Conservation (phyloP, 2,888 invertebrate species). For the Drosophila glabriapex region DNA sequence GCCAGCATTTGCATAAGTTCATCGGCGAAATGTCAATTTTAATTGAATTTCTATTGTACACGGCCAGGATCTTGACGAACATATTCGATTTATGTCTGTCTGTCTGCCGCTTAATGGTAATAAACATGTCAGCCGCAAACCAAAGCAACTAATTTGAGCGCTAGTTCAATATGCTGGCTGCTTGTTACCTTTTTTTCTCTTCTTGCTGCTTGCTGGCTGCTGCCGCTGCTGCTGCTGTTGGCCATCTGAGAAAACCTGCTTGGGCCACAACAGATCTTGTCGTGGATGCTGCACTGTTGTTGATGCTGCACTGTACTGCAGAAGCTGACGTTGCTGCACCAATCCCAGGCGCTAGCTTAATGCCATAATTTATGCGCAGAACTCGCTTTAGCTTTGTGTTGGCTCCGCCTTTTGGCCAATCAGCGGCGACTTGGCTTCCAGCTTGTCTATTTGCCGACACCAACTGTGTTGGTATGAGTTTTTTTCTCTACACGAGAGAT, state of each 20-base stretch:
- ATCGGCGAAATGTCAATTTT: constrained; percentile 75
- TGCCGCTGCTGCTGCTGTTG: constrained; percentile 15
- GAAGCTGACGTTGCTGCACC: constrained; percentile 69
- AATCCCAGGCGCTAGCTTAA: constrained; percentile 82
- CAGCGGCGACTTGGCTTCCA: constrained; percentile 50
- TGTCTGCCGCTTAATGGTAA: constrained; percentile 56
- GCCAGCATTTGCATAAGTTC: constrained; percentile 49
- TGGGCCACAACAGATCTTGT: constrained; percentile 48
- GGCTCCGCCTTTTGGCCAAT: constrained; percentile 80
- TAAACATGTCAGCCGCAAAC: constrained; percentile 73
- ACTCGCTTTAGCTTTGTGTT: constrained; percentile 55
- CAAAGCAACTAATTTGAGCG: constrained; percentile 64
- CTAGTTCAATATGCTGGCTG: constrained; percentile 49
- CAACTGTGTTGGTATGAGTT: constrained; percentile 18
- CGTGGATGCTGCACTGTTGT: constrained; percentile 55
- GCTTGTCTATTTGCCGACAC: constrained; percentile 53
- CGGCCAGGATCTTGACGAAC: constrained; percentile 48
- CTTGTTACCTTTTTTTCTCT: constrained; percentile 1
- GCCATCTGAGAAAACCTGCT: constrained; percentile 63
- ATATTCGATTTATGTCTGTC: constrained; percentile 65
- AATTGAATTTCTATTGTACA: constrained; percentile 78
- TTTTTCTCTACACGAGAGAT: constrained; percentile 12
- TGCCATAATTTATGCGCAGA: constrained; percentile 82
- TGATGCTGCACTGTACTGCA: constrained; percentile 24
- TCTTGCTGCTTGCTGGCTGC: not conserved